Percentiles rank a stretch among this genome's conserved stretches.
Conservation (phyloP, 1,140 invertebrate species). For the Diorhabda carinulata region DNA sequence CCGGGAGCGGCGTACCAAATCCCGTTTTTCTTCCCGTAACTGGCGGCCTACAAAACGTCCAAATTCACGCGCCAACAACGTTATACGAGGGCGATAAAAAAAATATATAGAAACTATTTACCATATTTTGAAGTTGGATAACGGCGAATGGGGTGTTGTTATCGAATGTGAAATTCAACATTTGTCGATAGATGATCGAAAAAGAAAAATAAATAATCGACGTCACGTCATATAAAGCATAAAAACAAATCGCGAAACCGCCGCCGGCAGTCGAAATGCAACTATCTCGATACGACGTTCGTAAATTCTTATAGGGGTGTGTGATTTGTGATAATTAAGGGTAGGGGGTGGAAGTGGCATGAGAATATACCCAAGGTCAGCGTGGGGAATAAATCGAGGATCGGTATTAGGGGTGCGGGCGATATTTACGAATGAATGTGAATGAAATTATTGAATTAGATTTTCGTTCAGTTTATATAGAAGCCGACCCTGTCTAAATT, state of each 20-base stretch:
- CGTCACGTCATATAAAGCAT: neutral
- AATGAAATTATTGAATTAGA: too few relatives aligned
- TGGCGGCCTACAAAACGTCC: slow-evolving; percentile 60
- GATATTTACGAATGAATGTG: too few relatives aligned
- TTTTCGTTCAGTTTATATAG: neutral
- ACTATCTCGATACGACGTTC: neutral
- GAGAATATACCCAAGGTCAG: slow-evolving; percentile 2
- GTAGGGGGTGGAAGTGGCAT: slow-evolving; percentile 14
- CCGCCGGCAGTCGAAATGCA: neutral
- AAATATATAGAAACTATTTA: slow-evolving; percentile 19
- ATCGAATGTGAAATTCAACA: slow-evolving; percentile 42
- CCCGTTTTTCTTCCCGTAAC: slow-evolving; percentile 82
- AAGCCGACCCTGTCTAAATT: neutral
- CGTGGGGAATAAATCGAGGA: too few relatives aligned
- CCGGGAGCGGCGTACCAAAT: slow-evolving; percentile 74
- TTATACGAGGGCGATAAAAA: too few relatives aligned
- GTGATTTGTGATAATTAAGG: slow-evolving; percentile 36
- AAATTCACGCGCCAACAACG: neutral
- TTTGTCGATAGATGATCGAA: slow-evolving; percentile 18
- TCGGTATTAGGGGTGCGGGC: too few relatives aligned
- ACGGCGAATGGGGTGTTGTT: slow-evolving; percentile 43
- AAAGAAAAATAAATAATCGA: neutral
- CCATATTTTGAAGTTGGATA: slow-evolving; percentile 42
- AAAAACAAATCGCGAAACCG: slow-evolving; percentile 2
- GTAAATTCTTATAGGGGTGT: neutral